Evolutionary conservation across 2,797 vertebrate genomes (phyloP).

Genomic region (Remorina albescens): DNA sequence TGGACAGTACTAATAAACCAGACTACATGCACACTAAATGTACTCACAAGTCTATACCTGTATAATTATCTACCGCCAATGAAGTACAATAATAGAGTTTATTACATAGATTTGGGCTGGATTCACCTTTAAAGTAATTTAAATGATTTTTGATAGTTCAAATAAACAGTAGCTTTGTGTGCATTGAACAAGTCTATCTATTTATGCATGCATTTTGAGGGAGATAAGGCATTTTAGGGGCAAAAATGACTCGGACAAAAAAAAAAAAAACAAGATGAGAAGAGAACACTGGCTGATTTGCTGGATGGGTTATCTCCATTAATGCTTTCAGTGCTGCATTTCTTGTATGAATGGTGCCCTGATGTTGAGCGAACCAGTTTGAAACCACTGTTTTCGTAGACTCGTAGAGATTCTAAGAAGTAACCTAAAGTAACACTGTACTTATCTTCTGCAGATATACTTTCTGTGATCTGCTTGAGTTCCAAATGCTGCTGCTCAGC

Average conservation of each 20-base stretch:
- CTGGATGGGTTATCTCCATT: no score
- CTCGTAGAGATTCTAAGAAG: not conserved
- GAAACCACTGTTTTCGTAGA: not conserved
- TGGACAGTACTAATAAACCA: not conserved
- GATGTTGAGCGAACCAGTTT: no score
- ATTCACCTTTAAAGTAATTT: not conserved
- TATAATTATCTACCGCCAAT: not conserved
- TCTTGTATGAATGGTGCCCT: no score
- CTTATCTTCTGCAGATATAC: constrained; percentile 74
- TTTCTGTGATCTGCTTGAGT: constrained; percentile 83
- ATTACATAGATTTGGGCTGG: not conserved
- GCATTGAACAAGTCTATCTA: no score
- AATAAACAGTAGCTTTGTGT: no score
- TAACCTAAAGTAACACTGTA: not conserved
- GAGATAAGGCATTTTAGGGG: not conserved
- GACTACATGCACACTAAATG: not conserved
- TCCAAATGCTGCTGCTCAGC: constrained; percentile 86
- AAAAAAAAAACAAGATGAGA: not conserved
- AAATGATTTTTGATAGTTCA: not conserved
- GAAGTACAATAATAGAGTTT: not conserved
- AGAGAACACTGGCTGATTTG: no score
- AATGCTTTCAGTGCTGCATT: no score
- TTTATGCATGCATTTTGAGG: no score
- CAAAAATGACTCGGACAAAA: not conserved
- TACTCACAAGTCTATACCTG: not conserved